Conservation (phyloP, 2,888 invertebrate species). For the Tipula lateralis region DNA sequence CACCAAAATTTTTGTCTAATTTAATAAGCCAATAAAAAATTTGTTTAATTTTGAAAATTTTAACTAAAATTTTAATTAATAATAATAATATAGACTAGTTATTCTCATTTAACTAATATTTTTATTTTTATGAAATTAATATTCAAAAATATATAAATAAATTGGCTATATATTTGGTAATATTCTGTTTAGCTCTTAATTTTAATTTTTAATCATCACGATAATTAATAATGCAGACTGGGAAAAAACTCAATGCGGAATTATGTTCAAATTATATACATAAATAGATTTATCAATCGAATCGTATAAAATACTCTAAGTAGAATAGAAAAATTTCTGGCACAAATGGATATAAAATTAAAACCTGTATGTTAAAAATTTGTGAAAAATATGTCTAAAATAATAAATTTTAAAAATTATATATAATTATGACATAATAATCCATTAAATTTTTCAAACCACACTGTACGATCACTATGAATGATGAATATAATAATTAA, state of each 20-base stretch:
- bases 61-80: slow-evolving; percentile 19
- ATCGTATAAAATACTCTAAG: slow-evolving; percentile 19
- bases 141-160: not conserved
- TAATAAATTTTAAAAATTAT: not conserved
- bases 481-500: slow-evolving; percentile 12
- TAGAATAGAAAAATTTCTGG: slow-evolving; percentile 24
- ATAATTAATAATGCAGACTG: not conserved
- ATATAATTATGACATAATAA: not conserved
- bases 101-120: not conserved
- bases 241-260: not conserved
- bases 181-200: not conserved
- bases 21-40: slow-evolving; percentile 6
- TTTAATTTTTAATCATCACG: not conserved
- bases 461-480: not conserved
- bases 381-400: not conserved
- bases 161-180: slow-evolving; percentile 1
- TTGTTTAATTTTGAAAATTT: slow-evolving; percentile 15
- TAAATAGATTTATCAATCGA: not conserved
- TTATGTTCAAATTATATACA: not conserved
- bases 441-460: not conserved
- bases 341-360: slow-evolving; percentile 19
- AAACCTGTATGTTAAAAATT: slow-evolving; percentile 19
- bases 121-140: not conserved
- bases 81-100: slow-evolving; percentile 13
- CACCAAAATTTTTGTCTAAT: not conserved